A percentile compares a stretch with the other conserved stretches of the same genome.
Evolutionary conservation across 2,888 invertebrate species (phyloP).

Genomic region (Unio pictorum): DNA sequence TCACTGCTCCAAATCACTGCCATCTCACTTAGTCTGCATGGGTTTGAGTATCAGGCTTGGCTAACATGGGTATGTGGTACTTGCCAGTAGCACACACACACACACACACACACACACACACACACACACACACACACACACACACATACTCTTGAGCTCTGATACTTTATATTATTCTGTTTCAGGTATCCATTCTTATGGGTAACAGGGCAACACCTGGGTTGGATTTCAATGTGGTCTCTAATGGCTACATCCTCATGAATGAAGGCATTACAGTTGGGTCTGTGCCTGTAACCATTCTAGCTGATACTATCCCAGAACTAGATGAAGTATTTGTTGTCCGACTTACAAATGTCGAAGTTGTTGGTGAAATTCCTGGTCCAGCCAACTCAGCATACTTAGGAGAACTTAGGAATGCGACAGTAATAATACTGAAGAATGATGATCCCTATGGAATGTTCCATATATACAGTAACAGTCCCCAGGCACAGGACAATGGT

Average conservation of each 20-base stretch:
- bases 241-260: slow-evolving; percentile 47
- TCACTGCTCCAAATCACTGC: no score
- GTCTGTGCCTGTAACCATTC: slow-evolving; percentile 53
- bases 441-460: slow-evolving; percentile 68
- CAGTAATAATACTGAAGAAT: slow-evolving; percentile 58
- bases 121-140: neutral
- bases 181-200: slow-evolving; percentile 51
- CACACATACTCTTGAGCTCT: neutral
- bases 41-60: no score
- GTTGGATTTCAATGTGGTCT: slow-evolving; percentile 57
- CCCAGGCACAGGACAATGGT: slow-evolving; percentile 44
- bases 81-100: no score
- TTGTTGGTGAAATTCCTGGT: slow-evolving; percentile 39
- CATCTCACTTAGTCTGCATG: no score
- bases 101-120: no score
- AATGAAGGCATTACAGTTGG: slow-evolving; percentile 52
- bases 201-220: slow-evolving; percentile 51
- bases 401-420: slow-evolving; percentile 43
- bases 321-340: slow-evolving; percentile 62
- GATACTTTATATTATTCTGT: neutral
- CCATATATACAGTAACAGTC: slow-evolving; percentile 59
- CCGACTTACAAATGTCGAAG: slow-evolving; percentile 49
- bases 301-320: slow-evolving; percentile 64
- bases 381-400: slow-evolving; percentile 55
- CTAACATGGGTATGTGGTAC: no score